Base-by-base conservation (phyloP, 1,140 invertebrate species). In the Euwallacea similis region DNA sequence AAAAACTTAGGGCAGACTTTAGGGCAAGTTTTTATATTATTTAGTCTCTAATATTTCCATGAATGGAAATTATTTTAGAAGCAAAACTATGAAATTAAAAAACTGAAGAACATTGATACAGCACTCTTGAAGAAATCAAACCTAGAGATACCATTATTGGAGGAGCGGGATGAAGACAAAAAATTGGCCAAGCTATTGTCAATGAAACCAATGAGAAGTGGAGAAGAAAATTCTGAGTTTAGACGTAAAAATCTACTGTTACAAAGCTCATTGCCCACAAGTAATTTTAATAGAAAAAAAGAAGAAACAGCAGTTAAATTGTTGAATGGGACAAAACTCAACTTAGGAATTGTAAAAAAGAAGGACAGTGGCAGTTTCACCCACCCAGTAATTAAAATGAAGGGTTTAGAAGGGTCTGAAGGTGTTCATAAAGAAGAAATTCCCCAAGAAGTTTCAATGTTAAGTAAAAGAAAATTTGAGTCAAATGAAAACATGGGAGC, bases 141-240 rank as follows among this genome's bases (percentile, higher is more conserved):
- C 41, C 82, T 97, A 2, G 87, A 91, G 77, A 93, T 97, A 65
- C 81, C 86, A 50, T 83, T 97, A 13, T 81, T 96, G 2, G 88
- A 90, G 6, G 94, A 97, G 83, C 84, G 85, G 44, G 87, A 90
- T 72, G 91, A 95, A 72, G 95, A 97, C 77, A 84, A 87, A 59
- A 88, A 89, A 80, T 84, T 95, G 79, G 94, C 94, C 0, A 86
- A 88, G 3, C 82, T 96, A 16, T 84, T 96, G 56, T 87, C 89
- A 58, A 77, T 90, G 10, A 85, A 86, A 77, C 87, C 88, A 6
- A 82, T 83, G 58, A 79, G 77, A 7, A 85, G 84, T 54, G 83
- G 86, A 54, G 81, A 82, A 68, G 85, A 87, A 78, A 81, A 84
- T 62, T 85, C 87, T 63, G 79, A 77, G 2, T 77, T 83, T 43